Evolutionary conservation across 2,888 invertebrate genomes (phyloP).

Genomic region (Chrysotoxum bicinctum): DNA sequence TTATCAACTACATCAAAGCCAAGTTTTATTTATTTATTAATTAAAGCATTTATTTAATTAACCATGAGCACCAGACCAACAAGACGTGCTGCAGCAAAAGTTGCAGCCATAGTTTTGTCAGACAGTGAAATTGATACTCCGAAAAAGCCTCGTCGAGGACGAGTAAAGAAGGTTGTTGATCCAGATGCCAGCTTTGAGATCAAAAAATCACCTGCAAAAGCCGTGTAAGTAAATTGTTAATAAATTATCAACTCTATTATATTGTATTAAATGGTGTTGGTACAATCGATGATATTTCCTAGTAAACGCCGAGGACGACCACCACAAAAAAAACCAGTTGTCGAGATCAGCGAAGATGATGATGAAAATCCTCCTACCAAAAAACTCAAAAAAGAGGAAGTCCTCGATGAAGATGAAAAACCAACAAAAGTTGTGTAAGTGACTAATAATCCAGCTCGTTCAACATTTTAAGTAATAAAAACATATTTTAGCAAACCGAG

Average conservation of each 20-base stretch:
- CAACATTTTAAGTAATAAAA: neutral
- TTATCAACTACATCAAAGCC: too few species aligned
- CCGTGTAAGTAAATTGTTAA: slow-evolving; percentile 35
- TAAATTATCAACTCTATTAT: neutral
- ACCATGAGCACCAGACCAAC: slow-evolving; percentile 52
- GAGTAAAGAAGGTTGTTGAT: neutral
- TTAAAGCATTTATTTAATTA: neutral
- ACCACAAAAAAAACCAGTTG: neutral
- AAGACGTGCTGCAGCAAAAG: slow-evolving; percentile 74
- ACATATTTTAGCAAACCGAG: slow-evolving; percentile 29
- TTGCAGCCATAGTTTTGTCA: slow-evolving; percentile 74
- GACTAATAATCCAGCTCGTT: neutral
- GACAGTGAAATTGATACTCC: slow-evolving; percentile 76
- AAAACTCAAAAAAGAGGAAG: slow-evolving; percentile 24
- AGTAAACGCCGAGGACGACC: slow-evolving; percentile 51
- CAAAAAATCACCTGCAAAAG: neutral
- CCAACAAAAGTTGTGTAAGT: slow-evolving; percentile 37
- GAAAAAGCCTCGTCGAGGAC: neutral
- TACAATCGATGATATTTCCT: neutral
- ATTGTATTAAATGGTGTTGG: neutral
- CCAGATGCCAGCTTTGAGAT: slow-evolving; percentile 24
- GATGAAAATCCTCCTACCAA: slow-evolving; percentile 34
- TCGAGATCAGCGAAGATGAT: neutral
- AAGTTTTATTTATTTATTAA: too few species aligned
- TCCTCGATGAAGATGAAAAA: neutral